Evolutionary conservation across 2,113 vertebrate genomes (phyloP).

Genomic region (Toxotes jaculatrix): DNA sequence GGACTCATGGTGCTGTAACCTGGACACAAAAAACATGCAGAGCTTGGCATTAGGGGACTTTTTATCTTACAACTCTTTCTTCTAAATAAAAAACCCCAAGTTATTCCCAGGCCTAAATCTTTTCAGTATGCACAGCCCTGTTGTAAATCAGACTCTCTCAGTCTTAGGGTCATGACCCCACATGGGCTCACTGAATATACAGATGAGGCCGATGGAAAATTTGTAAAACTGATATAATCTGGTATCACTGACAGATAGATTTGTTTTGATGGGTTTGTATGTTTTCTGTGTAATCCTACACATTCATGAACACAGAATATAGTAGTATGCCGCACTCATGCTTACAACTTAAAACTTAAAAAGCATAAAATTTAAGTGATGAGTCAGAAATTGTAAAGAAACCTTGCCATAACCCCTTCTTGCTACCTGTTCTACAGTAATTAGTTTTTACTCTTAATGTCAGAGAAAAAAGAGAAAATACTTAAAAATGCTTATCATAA

Average conservation of each 20-base stretch:
- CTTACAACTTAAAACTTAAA: no score
- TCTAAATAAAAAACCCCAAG: background rate
- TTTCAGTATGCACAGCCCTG: background rate
- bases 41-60: background rate
- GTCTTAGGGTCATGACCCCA: background rate
- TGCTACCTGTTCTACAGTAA: no score
- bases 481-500: no score
- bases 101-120: background rate
- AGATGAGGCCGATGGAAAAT: background rate
- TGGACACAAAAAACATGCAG: slow-evolving; percentile 64
- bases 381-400: background rate
- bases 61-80: background rate
- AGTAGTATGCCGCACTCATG: background rate
- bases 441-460: no score
- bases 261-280: background rate
- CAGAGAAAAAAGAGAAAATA: no score
- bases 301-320: background rate
- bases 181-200: background rate
- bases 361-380: background rate
- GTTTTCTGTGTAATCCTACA: background rate
- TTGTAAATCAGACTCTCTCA: background rate
- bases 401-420: no score
- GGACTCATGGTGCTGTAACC: slow-evolving; percentile 99
- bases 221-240: background rate
- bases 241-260: background rate